These are phyloP conservation scores for Orbicella faveolata DNA, from an alignment of 64 coral and sea anemone genomes.

Conservation along the genomic window DNA sequence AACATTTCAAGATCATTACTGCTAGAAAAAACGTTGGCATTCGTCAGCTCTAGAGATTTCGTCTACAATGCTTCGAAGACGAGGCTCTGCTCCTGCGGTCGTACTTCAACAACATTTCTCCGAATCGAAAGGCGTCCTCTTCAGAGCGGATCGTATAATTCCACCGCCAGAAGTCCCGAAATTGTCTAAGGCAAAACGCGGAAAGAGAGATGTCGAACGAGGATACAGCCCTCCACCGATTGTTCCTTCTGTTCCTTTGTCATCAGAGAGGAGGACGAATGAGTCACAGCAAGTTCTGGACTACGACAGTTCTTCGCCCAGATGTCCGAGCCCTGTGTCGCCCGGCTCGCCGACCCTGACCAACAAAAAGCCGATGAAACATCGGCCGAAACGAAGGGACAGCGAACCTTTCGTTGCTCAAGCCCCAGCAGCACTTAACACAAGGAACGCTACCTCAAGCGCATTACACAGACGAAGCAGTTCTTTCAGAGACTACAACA, in stretches of 20 bases:
- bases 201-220: constrained; percentile 17
- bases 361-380: constrained; percentile 9
- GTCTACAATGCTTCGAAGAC: constrained; percentile 46
- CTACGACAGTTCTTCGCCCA: constrained; percentile 10
- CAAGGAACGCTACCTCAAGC: constrained; percentile 40
- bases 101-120: constrained; percentile 77
- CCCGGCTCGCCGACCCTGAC: constrained; percentile 2
- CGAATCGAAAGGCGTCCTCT: constrained; percentile 29
- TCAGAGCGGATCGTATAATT: constrained; percentile 23
- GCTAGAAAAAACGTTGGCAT: not conserved
- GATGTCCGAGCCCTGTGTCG: constrained; percentile 18
- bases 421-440: constrained; percentile 11
- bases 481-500: constrained; percentile 79
- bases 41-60: not conserved
- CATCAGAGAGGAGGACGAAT: not conserved
- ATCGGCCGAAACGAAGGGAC: constrained; percentile 37
- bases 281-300: not conserved
- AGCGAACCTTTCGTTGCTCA: constrained; percentile 37
- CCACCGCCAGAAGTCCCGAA: constrained; percentile 8
- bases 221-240: constrained; percentile 11
- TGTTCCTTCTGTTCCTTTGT: not conserved
- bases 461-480: constrained; percentile 44
- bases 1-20: not conserved
- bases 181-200: constrained; percentile 2
- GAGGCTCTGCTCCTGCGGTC: constrained; percentile 82